Evolutionary conservation across 2,797 vertebrate species (phyloP).

Genomic region (Sparidentex hasta): DNA sequence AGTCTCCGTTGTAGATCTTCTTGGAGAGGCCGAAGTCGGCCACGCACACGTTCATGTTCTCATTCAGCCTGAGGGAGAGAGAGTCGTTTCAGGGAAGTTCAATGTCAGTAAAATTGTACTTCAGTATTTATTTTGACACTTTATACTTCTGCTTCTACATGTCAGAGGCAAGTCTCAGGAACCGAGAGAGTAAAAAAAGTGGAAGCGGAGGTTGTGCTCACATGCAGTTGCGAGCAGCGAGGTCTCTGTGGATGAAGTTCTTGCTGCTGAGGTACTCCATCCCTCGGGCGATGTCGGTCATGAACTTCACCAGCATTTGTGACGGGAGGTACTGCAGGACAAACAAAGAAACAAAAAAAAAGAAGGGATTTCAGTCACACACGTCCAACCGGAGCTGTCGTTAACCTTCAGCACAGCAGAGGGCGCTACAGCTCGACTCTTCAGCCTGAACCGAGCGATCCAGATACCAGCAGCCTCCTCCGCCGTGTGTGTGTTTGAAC

Average conservation of each 20-base stretch:
- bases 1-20: slow-evolving; percentile 96
- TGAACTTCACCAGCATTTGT: slow-evolving; percentile 94
- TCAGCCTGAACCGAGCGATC: slow-evolving; percentile 25
- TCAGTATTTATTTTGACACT: neutral
- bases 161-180: slow-evolving; percentile 20
- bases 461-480: slow-evolving; percentile 32
- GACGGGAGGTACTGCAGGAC: slow-evolving; percentile 89
- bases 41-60: slow-evolving; percentile 95
- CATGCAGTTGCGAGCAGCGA: slow-evolving; percentile 96
- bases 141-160: too few relatives aligned
- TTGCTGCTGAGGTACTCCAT: slow-evolving; percentile 94
- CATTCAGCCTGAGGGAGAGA: slow-evolving; percentile 88
- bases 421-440: slow-evolving; percentile 50
- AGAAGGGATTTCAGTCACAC: neutral
- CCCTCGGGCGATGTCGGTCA: slow-evolving; percentile 92
- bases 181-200: slow-evolving; percentile 39
- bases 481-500: slow-evolving; percentile 46
- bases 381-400: neutral
- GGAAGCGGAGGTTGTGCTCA: slow-evolving; percentile 75
- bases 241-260: slow-evolving; percentile 94
- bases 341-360: too few relatives aligned
- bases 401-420: slow-evolving; percentile 59
- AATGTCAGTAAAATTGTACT: neutral
- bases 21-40: slow-evolving; percentile 96
- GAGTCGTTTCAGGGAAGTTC: too few relatives aligned